phyloP scores from a whole-genome alignment of 1,140 invertebrate species.

The Amyelois transitella region DNA sequence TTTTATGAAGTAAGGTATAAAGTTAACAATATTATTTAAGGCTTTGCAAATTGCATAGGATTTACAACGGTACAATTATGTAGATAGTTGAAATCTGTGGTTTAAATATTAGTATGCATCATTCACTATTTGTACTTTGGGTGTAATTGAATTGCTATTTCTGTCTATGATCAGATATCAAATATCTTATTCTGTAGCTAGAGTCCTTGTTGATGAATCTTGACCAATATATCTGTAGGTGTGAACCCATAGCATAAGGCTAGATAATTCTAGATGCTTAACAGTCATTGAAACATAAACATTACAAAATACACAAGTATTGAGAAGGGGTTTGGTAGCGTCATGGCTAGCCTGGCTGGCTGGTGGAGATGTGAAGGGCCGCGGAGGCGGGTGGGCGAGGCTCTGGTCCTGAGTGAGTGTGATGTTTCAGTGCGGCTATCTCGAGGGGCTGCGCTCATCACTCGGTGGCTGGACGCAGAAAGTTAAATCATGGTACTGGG shows the following conservation, averaged over 20 bases:
- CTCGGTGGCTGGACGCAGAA: slow-evolving; percentile 94
- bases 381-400: slow-evolving; percentile 7
- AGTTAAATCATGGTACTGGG: slow-evolving; percentile 96
- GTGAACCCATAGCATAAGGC: slow-evolving; percentile 12
- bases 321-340: slow-evolving; percentile 8
- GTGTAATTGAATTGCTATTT: slow-evolving; percentile 6
- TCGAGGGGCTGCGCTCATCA: slow-evolving; percentile 91
- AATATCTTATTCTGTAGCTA: slow-evolving; percentile 10
- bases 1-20: slow-evolving; percentile 14
- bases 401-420: slow-evolving; percentile 67
- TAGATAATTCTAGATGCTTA: slow-evolving; percentile 27
- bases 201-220: slow-evolving; percentile 7
- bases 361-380: background rate
- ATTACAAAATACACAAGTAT: slow-evolving; percentile 25
- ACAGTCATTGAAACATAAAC: slow-evolving; percentile 25
- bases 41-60: slow-evolving; percentile 12
- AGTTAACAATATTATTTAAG: slow-evolving; percentile 10
- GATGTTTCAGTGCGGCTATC: slow-evolving; percentile 88
- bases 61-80: slow-evolving; percentile 6
- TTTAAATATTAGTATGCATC: background rate
- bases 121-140: background rate
- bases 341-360: background rate
- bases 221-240: slow-evolving; percentile 5
- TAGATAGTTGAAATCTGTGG: slow-evolving; percentile 17
- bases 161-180: background rate